A percentile compares a stretch with the other conserved stretches of the same genome.
Evolutionary conservation across 1,140 invertebrate species (phyloP).

Genomic region (Leptonema lineaticorne): DNA sequence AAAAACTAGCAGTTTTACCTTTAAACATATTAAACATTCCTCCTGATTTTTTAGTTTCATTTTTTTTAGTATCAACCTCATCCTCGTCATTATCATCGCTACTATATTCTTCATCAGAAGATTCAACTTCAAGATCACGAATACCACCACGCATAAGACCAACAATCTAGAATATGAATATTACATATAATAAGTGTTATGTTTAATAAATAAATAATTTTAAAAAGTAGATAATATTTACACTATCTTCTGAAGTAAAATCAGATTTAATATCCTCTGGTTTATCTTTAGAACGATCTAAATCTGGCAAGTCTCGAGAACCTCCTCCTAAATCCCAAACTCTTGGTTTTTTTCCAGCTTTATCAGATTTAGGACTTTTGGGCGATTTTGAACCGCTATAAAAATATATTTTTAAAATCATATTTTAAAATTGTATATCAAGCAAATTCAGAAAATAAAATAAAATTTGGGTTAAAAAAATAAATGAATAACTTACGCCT

Average conservation of each 20-base stretch:
- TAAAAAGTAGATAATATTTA: slow-evolving; percentile 46
- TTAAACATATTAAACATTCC: slow-evolving; percentile 82
- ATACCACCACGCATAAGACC: slow-evolving; percentile 81
- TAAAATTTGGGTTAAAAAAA: too few relatives aligned
- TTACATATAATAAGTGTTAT: slow-evolving; percentile 13
- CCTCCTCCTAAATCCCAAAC: slow-evolving; percentile 87
- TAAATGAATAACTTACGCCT: slow-evolving; percentile 52
- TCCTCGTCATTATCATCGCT: slow-evolving; percentile 59
- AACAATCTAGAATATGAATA: slow-evolving; percentile 62
- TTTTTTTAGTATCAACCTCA: slow-evolving; percentile 48
- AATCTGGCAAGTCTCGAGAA: slow-evolving; percentile 70
- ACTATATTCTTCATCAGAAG: slow-evolving; percentile 59
- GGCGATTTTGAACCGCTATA: slow-evolving; percentile 54
- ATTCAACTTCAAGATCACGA: slow-evolving; percentile 63
- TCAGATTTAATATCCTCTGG: slow-evolving; percentile 64
- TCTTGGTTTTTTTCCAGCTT: slow-evolving; percentile 83
- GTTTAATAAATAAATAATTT: neutral
- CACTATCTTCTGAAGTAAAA: slow-evolving; percentile 64
- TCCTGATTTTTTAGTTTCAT: slow-evolving; percentile 55
- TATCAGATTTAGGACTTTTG: slow-evolving; percentile 67
- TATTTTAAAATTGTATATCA: slow-evolving; percentile 6
- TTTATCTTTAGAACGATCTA: slow-evolving; percentile 85
- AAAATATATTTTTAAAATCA: too few relatives aligned
- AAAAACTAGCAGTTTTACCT: slow-evolving; percentile 49
- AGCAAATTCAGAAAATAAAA: too few relatives aligned